Evolutionary conservation across 1,140 invertebrate species (phyloP).

Genomic region (Zeugodacus cucurbitae): DNA sequence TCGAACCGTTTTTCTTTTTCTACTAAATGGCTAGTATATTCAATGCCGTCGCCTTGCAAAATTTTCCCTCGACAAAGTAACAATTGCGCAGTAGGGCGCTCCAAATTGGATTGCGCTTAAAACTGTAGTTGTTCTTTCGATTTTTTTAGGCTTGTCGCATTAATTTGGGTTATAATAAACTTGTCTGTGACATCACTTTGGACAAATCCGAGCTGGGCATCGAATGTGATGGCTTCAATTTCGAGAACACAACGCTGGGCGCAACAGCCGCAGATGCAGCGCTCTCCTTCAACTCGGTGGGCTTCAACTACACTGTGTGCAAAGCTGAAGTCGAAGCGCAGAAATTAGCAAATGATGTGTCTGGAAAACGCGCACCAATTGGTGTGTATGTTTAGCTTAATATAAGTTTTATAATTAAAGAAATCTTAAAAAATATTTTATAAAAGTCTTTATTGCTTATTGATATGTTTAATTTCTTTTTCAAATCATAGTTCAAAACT

Average conservation of each 20-base stretch:
- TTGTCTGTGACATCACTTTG: slow-evolving; percentile 71
- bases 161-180: slow-evolving; percentile 69
- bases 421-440: neutral
- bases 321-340: slow-evolving; percentile 69
- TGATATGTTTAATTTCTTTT: neutral
- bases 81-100: neutral
- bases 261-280: slow-evolving; percentile 44
- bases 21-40: slow-evolving; percentile 68
- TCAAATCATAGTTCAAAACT: slow-evolving; percentile 7
- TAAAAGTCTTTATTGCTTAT: neutral
- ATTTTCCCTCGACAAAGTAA: slow-evolving; percentile 69
- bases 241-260: slow-evolving; percentile 62
- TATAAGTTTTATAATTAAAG: too few species aligned
- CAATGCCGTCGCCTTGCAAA: slow-evolving; percentile 66
- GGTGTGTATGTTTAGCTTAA: slow-evolving; percentile 51
- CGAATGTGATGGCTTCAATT: slow-evolving; percentile 56
- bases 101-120: too few species aligned
- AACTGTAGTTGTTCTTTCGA: neutral
- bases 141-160: slow-evolving; percentile 71
- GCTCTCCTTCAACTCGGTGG: slow-evolving; percentile 46
- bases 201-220: slow-evolving; percentile 60
- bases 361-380: slow-evolving; percentile 65
- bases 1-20: slow-evolving; percentile 68
- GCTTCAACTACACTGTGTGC: slow-evolving; percentile 60
- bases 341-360: slow-evolving; percentile 70